phyloP scores from a whole-genome alignment of 2,888 invertebrate genomes.

The Dilophus febrilis region DNA sequence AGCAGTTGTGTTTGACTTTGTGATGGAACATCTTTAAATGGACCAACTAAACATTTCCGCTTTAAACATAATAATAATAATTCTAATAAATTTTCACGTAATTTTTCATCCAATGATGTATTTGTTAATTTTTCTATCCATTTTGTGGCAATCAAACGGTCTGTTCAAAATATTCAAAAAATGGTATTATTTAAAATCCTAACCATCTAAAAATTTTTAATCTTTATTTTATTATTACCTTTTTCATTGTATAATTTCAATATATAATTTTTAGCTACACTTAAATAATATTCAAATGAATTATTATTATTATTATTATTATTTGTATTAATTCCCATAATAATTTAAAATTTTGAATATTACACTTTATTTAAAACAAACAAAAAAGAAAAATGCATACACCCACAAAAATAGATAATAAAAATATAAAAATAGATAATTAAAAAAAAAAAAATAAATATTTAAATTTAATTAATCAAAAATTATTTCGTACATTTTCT shows the following conservation, averaged over 20 bases:
- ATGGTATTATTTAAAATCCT: background rate
- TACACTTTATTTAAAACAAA: too few relatives aligned
- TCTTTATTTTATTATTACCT: conserved; percentile 3
- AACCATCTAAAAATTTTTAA: background rate
- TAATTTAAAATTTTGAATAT: too few relatives aligned
- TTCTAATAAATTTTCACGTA: conserved; percentile 23
- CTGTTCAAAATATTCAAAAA: background rate
- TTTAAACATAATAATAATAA: conserved; percentile 30
- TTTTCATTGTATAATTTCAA: conserved; percentile 8
- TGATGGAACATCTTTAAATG: conserved; percentile 26
- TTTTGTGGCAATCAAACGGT: background rate
- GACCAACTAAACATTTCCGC: conserved; percentile 24
- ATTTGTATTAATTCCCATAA: too few relatives aligned
- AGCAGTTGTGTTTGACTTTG: conserved; percentile 17
- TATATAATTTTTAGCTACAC: conserved; percentile 9
- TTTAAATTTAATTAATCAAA: too few relatives aligned
- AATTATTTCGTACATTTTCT: too few relatives aligned
- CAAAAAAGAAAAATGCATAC: too few relatives aligned
- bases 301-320: too few relatives aligned
- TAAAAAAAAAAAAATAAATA: too few relatives aligned
- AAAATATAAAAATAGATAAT: too few relatives aligned
- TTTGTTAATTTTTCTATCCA: background rate
- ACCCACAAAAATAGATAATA: too few relatives aligned
- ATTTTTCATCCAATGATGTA: background rate
- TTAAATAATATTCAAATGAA: conserved; percentile 7